A percentile compares a stretch with the other conserved stretches of the same genome.
phyloP scores from a whole-genome alignment of 2,113 vertebrate genomes.

The Anseranas semipalmata region DNA sequence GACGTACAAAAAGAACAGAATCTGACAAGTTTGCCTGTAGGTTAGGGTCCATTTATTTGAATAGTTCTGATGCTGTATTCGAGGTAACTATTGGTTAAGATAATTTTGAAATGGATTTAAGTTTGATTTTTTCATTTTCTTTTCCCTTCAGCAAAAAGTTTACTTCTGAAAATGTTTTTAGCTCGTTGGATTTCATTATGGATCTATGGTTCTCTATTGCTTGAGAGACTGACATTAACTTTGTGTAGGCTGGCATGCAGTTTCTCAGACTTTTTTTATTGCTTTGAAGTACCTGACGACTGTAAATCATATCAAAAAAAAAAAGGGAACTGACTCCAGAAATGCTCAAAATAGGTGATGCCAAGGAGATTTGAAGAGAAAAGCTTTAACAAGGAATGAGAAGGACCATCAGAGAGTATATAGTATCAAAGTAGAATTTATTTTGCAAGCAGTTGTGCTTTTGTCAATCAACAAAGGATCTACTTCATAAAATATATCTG shows the following conservation, averaged over 20 bases:
- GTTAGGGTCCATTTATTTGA: background rate
- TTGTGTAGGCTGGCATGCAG: background rate
- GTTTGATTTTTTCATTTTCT: background rate
- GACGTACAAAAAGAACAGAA: background rate
- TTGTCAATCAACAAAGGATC: background rate
- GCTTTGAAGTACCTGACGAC: background rate
- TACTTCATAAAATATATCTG: background rate
- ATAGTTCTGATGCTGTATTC: background rate
- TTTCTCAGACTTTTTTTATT: background rate
- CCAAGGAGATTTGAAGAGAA: background rate
- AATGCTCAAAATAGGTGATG: background rate
- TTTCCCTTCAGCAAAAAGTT: background rate
- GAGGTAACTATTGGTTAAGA: background rate
- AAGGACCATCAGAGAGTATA: background rate
- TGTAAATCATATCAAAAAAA: background rate
- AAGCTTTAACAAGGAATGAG: background rate
- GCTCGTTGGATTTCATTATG: background rate
- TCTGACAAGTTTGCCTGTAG: too few relatives aligned
- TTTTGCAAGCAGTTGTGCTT: background rate
- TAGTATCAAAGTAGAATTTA: background rate
- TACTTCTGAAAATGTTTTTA: background rate
- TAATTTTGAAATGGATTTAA: background rate
- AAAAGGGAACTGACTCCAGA: background rate
- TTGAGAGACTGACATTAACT: background rate
- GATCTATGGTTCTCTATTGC: background rate